These are phyloP conservation scores for Harpalus rubripes DNA, from an alignment of 2,888 invertebrate species.

Conservation along the genomic window DNA sequence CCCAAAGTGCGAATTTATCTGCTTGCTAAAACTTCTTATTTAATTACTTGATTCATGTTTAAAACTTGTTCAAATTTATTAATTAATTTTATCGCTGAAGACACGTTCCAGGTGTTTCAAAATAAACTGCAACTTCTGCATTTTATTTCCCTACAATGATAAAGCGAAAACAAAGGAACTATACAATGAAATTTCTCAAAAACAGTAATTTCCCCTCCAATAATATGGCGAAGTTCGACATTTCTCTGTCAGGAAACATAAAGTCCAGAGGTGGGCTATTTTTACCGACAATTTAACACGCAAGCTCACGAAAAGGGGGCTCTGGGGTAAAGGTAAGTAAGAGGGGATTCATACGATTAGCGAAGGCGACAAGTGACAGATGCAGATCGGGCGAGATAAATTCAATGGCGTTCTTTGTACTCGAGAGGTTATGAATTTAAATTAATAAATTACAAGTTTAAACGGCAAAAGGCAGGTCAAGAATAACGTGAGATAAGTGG, in stretches of 20 bases:
- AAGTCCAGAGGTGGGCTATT: constrained; percentile 42
- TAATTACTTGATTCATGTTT: constrained; percentile 15
- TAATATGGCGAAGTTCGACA: constrained; percentile 49
- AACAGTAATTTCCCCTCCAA: constrained; percentile 52
- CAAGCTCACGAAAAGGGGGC: constrained; percentile 4
- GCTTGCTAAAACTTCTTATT: constrained; percentile 17
- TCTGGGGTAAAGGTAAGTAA: not conserved
- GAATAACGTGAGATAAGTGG: constrained; percentile 9
- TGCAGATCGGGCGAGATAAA: constrained; percentile 24
- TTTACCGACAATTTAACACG: constrained; percentile 46
- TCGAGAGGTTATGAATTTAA: constrained; percentile 23
- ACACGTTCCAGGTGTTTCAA: constrained; percentile 1
- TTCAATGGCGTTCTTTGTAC: constrained; percentile 22
- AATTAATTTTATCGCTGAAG: constrained; percentile 23
- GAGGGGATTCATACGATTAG: constrained; percentile 6
- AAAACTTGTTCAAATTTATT: constrained; percentile 1
- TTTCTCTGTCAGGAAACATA: constrained; percentile 23
- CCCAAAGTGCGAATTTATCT: not conserved
- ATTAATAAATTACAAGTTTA: constrained; percentile 38
- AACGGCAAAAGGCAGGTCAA: not conserved
- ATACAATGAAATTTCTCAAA: constrained; percentile 38
- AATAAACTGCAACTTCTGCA: not conserved
- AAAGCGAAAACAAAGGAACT: not conserved
- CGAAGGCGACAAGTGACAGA: constrained; percentile 22
- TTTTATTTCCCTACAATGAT: constrained; percentile 20